Percentiles rank a stretch among this genome's conserved stretches.
Conservation (phyloP, 2,888 invertebrate species). For the Ephialtes manifestator region DNA sequence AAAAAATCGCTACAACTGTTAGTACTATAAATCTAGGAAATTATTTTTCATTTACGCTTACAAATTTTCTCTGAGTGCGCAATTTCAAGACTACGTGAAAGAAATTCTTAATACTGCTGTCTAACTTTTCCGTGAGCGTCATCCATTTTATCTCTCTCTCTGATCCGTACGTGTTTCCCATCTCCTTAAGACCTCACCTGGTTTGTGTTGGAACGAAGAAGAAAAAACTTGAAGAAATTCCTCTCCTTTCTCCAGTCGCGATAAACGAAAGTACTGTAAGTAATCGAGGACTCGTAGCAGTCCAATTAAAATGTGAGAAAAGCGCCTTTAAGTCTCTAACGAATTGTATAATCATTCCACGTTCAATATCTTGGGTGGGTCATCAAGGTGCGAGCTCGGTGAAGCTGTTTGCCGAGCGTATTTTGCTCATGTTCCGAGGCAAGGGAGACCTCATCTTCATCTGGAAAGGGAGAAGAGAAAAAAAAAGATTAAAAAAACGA, state of each 20-base stretch:
- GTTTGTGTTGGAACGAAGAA: neutral
- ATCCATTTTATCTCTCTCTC: neutral
- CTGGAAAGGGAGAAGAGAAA: neutral
- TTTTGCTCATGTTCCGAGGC: slow-evolving; percentile 24
- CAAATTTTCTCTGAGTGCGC: too few relatives aligned
- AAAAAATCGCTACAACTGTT: neutral
- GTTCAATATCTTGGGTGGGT: slow-evolving; percentile 65
- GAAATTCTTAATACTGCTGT: neutral
- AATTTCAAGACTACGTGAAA: neutral
- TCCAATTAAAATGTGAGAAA: slow-evolving; percentile 63
- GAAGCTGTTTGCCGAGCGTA: slow-evolving; percentile 34
- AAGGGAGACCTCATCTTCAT: slow-evolving; percentile 58
- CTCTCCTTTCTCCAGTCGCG: neutral
- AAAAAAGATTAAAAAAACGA: slow-evolving; percentile 1
- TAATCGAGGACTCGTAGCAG: slow-evolving; percentile 39
- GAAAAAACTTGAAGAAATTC: neutral
- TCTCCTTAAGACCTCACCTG: neutral
- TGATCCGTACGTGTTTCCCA: neutral
- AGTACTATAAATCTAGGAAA: neutral
- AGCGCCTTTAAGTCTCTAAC: slow-evolving; percentile 43
- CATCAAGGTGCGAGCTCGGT: slow-evolving; percentile 61
- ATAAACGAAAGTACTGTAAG: slow-evolving; percentile 44
- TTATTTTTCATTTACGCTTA: neutral
- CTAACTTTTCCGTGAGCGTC: neutral
- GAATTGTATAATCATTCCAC: slow-evolving; percentile 63